Base-by-base conservation (phyloP, 2,113 vertebrate genomes). In the Hypocryptadius cinnamomeus region DNA sequence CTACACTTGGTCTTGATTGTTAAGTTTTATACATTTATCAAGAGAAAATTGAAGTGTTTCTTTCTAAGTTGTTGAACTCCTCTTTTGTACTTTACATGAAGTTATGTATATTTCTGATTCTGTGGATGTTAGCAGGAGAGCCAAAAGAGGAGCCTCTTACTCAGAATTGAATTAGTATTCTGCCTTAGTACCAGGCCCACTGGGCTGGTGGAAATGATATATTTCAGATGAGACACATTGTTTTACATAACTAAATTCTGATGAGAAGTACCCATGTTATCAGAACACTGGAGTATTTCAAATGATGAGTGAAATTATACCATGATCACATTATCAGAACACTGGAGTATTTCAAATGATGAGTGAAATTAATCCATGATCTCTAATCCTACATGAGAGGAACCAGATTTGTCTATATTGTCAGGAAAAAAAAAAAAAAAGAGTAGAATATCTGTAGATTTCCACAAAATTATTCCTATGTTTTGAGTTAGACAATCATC, bases 231-330 rank as follows among this genome's bases (percentile, higher is more conserved):
- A 94, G 78, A 87, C 37, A 74, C 25, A 23, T 39, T 77, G n/a
- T 79, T 91, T 85, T 92, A 35, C 37, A 82, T 87, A 90, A 89
- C 59, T 77, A 37, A 92, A 85, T 92, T 89, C 47, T 73, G 21
- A 76, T 76, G 50, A 65, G 57, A 66, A 82, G 63, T 64, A 76
- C 30, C 42, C 19, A 45, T 45, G 37, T 59, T 92, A 79, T 61
- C 85, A 91, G 74, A 86, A 93, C 81, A 94, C 47, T 85, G 47
- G 47, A 79, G 42, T 89, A 85, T 79, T 93, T 92, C 87, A 95
- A 83, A 94, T 70, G 31, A 87, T 77, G 89, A 91, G 20, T 53
- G 42, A 91, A 93, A 87, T 95, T 89, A 87, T 66, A 69, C 54
- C 33, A 69, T 86, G 45, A 86, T 86, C 64, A 60, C 22, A 77